Base-by-base conservation (phyloP, 92 coral and sea anemone genomes). In the Epizoanthus rinbou region DNA sequence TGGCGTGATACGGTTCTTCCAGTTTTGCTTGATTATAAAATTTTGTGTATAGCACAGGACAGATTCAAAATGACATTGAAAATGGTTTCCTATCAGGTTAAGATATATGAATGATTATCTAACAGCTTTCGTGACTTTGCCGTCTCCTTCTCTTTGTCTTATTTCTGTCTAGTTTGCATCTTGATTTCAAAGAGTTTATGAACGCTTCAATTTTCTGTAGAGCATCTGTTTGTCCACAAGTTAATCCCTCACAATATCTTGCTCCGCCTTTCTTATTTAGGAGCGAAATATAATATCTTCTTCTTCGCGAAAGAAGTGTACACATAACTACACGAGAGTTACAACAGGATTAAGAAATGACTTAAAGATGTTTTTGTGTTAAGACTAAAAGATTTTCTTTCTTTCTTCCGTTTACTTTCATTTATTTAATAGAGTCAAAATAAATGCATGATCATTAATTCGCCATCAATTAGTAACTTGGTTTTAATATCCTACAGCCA, bases 251-350 rank as follows among this genome's bases (percentile, higher is more conserved):
- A 75, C 11, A 19, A 16, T 7, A 6, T 23, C 24, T 9, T 78
- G 41, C 82, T 41, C 82, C 82, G 70, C 82, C 82, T 21, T 41
- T 63, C 52, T 17, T 67, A 39, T 62, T 78, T 59, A 37, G 70
- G 18, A 22, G 54, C 18, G 24, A 11, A 37, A 76, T 54, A 39
- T 10, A 58, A 41, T 56, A 71, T 37, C 54, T 71, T 16, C 23
- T 31, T 0, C 11, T 22, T 37, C 69, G 15, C 22, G 53, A 69
- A 57, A 8, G 10, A 78, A 78, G 39, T 78, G 82, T 78, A 78
- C 82, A 78, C 71, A 78, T 3, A 22, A 24, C 37, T 19, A 23
- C 82, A 78, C 82, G 82, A 78, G 82, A 47, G 57, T 21, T 16
- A n/a, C 37, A 35, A 31, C 24, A 21, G 71, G 82, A 78, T 78